Evolutionary conservation across 2,888 invertebrate genomes (phyloP).

Genomic region (Pilophorus perplexus): DNA sequence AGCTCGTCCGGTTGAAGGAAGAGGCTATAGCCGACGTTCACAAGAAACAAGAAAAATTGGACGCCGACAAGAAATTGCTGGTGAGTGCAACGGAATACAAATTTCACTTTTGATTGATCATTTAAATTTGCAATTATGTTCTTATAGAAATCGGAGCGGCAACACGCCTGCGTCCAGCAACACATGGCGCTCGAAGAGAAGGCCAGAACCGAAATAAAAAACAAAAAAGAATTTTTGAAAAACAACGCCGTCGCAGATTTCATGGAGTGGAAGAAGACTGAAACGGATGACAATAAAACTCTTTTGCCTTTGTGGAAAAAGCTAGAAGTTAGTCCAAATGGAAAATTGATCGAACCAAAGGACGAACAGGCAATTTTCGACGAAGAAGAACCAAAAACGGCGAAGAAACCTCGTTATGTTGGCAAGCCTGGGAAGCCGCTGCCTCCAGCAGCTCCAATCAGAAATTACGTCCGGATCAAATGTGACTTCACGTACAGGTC

Average conservation of each 20-base stretch:
- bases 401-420: neutral
- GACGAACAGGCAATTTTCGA: slow-evolving; percentile 23
- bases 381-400: neutral
- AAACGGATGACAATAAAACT: slow-evolving; percentile 41
- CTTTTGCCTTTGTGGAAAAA: slow-evolving; percentile 35
- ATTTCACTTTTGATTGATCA: too few relatives aligned
- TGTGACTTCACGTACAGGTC: slow-evolving; percentile 66
- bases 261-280: slow-evolving; percentile 42
- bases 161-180: slow-evolving; percentile 33
- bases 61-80: too few relatives aligned
- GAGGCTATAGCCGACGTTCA: slow-evolving; percentile 60
- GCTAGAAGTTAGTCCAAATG: neutral
- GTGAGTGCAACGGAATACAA: neutral
- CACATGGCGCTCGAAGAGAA: slow-evolving; percentile 40
- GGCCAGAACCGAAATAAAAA: slow-evolving; percentile 28
- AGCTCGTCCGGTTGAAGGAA: slow-evolving; percentile 59
- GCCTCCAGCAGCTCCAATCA: slow-evolving; percentile 20
- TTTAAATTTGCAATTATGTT: neutral
- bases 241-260: slow-evolving; percentile 41
- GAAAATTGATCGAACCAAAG: neutral
- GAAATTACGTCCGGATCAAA: slow-evolving; percentile 15
- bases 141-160: slow-evolving; percentile 19
- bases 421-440: slow-evolving; percentile 3
- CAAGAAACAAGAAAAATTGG: slow-evolving; percentile 57
- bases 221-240: slow-evolving; percentile 41